These are phyloP conservation scores for Cercopithecus mona DNA, from an alignment of 2,113 vertebrate genomes.

Conservation along the genomic window DNA sequence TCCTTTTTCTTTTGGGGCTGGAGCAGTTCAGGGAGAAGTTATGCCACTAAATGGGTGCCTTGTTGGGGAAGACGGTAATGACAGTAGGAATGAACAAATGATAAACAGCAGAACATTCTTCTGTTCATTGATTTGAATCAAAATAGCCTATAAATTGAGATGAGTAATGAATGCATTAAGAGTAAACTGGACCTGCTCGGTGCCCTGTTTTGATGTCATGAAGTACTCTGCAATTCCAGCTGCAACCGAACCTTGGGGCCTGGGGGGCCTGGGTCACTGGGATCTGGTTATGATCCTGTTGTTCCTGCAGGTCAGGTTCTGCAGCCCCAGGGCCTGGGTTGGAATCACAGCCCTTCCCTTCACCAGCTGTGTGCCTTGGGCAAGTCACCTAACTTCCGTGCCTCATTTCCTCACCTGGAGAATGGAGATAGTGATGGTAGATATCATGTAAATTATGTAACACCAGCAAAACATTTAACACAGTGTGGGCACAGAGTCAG, in stretches of 20 bases:
- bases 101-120: neutral
- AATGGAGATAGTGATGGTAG: neutral
- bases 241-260: neutral
- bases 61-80: neutral
- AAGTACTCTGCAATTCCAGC: neutral
- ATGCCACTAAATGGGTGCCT: neutral
- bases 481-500: neutral
- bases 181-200: rapidly evolving
- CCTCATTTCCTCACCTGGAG: neutral
- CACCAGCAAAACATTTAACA: neutral
- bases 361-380: neutral
- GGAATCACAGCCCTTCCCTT: neutral
- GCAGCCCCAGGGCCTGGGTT: neutral
- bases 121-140: neutral
- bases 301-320: neutral
- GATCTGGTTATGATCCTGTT: neutral
- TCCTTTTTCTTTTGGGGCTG: neutral
- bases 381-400: neutral
- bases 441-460: neutral
- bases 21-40: neutral
- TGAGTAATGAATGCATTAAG: neutral
- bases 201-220: neutral
- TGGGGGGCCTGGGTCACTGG: neutral
- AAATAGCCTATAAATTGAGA: neutral
- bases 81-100: neutral